A percentile compares a stretch with the other conserved stretches of the same genome.
phyloP scores from a whole-genome alignment of 2,797 vertebrate genomes.

The Telmatherina bonti region DNA sequence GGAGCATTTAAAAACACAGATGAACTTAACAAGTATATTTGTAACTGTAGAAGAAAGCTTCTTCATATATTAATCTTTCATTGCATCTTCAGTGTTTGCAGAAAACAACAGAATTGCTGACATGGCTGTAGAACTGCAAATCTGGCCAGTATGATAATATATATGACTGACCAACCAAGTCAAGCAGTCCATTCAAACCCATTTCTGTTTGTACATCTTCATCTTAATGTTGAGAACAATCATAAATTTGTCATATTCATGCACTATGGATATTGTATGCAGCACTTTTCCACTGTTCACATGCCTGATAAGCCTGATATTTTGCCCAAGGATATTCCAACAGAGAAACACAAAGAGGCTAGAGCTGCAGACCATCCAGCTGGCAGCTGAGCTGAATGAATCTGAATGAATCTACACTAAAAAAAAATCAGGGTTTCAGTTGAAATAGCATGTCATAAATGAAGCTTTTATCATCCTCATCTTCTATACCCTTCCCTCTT shows the following conservation, averaged over 20 bases:
- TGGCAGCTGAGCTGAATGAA: constrained; percentile 26
- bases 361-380: neutral
- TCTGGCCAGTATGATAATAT: too few species aligned
- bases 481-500: neutral
- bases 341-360: too few species aligned
- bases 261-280: too few species aligned
- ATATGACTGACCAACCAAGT: neutral
- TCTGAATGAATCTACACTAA: neutral
- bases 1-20: too few species aligned
- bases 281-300: too few species aligned
- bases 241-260: neutral
- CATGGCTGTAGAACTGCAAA: constrained; percentile 2
- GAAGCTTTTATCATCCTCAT: constrained; percentile 39
- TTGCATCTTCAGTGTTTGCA: constrained; percentile 5
- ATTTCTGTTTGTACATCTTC: neutral
- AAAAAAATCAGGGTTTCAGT: constrained; percentile 28
- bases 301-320: too few species aligned
- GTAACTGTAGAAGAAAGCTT: too few species aligned
- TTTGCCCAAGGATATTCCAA: too few species aligned
- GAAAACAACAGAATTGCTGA: neutral
- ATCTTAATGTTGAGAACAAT: neutral
- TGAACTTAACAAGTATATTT: too few species aligned
- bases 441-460: constrained; percentile 33
- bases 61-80: too few species aligned
- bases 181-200: neutral